phyloP scores from a whole-genome alignment of 2,888 invertebrate genomes.

The Drosophila tripunctata region DNA sequence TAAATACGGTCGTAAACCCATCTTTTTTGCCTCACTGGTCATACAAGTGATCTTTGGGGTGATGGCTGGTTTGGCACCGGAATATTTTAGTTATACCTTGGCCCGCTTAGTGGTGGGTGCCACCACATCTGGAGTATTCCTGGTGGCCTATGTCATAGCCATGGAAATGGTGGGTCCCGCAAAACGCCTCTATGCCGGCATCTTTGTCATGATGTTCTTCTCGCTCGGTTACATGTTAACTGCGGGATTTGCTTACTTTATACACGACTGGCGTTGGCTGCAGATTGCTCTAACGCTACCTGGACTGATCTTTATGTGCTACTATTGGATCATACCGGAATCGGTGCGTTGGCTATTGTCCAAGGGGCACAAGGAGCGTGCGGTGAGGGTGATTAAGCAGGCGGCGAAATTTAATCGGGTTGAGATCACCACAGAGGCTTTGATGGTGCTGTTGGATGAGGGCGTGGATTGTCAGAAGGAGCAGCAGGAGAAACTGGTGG shows the following conservation, averaged over 20 bases:
- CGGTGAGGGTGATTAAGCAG: constrained; percentile 86
- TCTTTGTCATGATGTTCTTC: constrained; percentile 90
- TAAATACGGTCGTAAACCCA: constrained; percentile 89
- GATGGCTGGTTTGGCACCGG: constrained; percentile 88
- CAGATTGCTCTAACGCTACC: constrained; percentile 90
- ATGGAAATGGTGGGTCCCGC: constrained; percentile 90
- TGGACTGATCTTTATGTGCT: constrained; percentile 87
- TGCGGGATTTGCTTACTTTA: constrained; percentile 88
- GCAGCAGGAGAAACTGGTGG: constrained; percentile 20
- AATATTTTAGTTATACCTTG: constrained; percentile 88
- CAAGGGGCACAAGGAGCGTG: constrained; percentile 87
- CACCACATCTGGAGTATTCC: constrained; percentile 90
- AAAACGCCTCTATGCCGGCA: constrained; percentile 89
- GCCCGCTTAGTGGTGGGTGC: constrained; percentile 89
- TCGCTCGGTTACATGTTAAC: constrained; percentile 89
- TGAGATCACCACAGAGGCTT: constrained; percentile 85
- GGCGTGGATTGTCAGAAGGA: constrained; percentile 52
- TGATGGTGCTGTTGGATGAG: constrained; percentile 85
- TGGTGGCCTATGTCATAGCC: constrained; percentile 92
- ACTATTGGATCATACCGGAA: constrained; percentile 91
- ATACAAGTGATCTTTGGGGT: constrained; percentile 89
- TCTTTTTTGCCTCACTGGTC: constrained; percentile 89
- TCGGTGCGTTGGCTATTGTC: constrained; percentile 90
- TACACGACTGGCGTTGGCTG: constrained; percentile 88
- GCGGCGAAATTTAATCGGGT: constrained; percentile 89